These are phyloP conservation scores for Medauroidea extradentata DNA, from an alignment of 1,140 invertebrate species.

Conservation along the genomic window DNA sequence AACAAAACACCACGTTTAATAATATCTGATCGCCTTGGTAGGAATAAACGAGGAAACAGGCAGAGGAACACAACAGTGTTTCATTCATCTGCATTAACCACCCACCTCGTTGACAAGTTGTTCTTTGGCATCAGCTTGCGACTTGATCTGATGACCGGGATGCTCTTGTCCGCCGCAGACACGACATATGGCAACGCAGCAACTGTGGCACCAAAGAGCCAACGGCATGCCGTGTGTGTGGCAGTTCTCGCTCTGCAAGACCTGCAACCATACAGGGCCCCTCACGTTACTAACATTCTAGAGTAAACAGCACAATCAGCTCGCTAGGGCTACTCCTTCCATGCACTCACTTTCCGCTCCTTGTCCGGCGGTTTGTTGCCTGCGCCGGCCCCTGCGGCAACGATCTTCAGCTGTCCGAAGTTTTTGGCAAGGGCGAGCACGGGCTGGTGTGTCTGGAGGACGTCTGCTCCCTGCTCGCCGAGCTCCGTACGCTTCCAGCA, in stretches of 20 bases:
- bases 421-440: slow-evolving; percentile 58
- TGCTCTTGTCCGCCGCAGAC: slow-evolving; percentile 63
- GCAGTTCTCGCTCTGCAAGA: slow-evolving; percentile 52
- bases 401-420: slow-evolving; percentile 51
- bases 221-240: slow-evolving; percentile 66
- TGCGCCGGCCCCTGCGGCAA: slow-evolving; percentile 19
- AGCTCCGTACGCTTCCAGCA: slow-evolving; percentile 63
- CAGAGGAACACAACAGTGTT: too few species aligned
- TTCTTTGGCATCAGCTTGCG: slow-evolving; percentile 61
- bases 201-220: slow-evolving; percentile 67
- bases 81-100: background rate
- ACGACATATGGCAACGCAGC: slow-evolving; percentile 57
- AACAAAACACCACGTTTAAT: too few species aligned
- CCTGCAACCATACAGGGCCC: too few species aligned
- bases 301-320: too few species aligned
- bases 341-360: slow-evolving; percentile 47
- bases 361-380: slow-evolving; percentile 43
- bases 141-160: slow-evolving; percentile 59
- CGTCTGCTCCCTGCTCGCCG: slow-evolving; percentile 55
- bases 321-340: too few species aligned
- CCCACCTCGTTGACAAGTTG: slow-evolving; percentile 58
- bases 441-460: slow-evolving; percentile 59
- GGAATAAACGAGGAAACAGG: too few species aligned
- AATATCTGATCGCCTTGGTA: too few species aligned
- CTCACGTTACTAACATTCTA: too few species aligned